phyloP scores from a whole-genome alignment of 2,888 invertebrate species.

The Piscicola geometra region DNA sequence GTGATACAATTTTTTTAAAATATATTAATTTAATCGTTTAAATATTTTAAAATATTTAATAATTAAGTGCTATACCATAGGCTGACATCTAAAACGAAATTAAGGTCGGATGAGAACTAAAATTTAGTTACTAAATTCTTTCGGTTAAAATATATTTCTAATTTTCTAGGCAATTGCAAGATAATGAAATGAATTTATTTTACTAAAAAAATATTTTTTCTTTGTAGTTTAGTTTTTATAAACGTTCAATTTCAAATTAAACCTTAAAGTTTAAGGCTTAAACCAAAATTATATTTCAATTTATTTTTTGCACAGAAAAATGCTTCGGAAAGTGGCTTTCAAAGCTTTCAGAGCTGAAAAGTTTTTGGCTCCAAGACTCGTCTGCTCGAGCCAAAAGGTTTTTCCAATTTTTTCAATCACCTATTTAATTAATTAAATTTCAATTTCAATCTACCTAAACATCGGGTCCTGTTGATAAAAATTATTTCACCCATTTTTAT shows the following conservation, averaged over 20 bases:
- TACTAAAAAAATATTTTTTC: background rate
- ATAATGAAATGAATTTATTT: background rate
- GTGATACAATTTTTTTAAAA: no score
- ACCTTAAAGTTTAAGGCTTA: no score
- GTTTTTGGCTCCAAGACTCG: background rate
- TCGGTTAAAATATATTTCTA: background rate
- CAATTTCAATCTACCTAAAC: background rate
- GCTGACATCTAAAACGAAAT: background rate
- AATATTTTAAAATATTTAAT: no score
- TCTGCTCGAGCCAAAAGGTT: background rate
- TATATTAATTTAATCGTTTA: no score
- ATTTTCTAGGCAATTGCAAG: background rate
- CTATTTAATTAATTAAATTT: background rate
- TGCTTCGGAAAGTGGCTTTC: background rate
- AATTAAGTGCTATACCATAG: background rate
- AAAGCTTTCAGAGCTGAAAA: background rate
- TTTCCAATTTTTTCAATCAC: background rate
- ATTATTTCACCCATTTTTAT: background rate
- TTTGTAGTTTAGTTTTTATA: background rate
- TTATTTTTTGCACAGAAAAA: no score
- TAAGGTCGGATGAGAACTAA: background rate
- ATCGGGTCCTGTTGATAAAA: background rate
- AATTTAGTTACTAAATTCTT: background rate
- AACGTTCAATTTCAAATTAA: no score
- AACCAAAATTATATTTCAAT: no score